Evolutionary conservation across 92 coral and sea anemone species (phyloP).

Genomic region (Diadumene lineata): DNA sequence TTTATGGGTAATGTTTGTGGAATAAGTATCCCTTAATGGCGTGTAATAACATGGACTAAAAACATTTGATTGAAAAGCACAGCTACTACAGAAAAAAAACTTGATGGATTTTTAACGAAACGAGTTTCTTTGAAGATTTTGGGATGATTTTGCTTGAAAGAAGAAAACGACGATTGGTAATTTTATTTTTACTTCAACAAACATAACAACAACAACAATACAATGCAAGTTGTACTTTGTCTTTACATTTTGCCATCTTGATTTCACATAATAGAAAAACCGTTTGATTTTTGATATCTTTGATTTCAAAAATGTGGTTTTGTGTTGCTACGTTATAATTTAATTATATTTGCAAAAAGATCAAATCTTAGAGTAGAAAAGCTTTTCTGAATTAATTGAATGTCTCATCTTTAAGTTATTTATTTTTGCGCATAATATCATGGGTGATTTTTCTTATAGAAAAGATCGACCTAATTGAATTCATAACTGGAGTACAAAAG

Average conservation of each 20-base stretch:
- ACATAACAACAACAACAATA: not conserved
- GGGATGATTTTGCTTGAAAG: not conserved
- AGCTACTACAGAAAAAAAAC: not conserved
- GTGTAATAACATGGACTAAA: not conserved
- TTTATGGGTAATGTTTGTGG: not conserved
- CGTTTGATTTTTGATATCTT: not conserved
- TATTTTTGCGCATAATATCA: slow-evolving; percentile 30
- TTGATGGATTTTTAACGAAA: not conserved
- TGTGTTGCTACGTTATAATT: slow-evolving; percentile 5
- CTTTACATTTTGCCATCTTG: not conserved
- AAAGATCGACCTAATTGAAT: not conserved
- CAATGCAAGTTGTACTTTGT: not conserved
- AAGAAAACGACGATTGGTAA: not conserved
- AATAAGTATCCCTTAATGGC: not conserved
- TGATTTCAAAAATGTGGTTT: not conserved
- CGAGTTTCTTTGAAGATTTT: not conserved
- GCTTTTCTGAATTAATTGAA: slow-evolving; percentile 19
- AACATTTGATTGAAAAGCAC: not conserved
- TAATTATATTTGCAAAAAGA: slow-evolving; percentile 21
- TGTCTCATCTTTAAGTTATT: slow-evolving; percentile 33
- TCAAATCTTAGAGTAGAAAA: slow-evolving; percentile 12
- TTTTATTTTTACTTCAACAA: not conserved
- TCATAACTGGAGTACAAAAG: slow-evolving; percentile 1
- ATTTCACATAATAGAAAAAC: not conserved
- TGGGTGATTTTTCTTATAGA: not conserved